Evolutionary conservation across 1,140 invertebrate genomes (phyloP).

Genomic region (Leucophenga varia): DNA sequence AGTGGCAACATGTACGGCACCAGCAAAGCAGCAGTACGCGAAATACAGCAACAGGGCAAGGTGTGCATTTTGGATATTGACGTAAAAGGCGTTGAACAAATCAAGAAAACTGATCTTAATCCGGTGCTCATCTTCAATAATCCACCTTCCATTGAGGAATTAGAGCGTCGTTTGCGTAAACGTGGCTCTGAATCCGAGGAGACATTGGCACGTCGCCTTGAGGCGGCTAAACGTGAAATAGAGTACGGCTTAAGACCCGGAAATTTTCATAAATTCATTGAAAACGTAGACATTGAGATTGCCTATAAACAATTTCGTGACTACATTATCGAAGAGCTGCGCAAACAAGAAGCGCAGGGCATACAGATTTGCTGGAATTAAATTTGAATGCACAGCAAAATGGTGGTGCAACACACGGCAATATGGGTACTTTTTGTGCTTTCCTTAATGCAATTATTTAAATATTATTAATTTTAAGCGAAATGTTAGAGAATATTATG

Average conservation of each 20-base stretch:
- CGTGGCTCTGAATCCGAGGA: constrained; percentile 91
- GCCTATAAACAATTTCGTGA: constrained; percentile 80
- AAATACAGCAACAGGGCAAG: constrained; percentile 76
- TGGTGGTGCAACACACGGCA: too few species aligned
- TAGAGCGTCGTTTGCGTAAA: constrained; percentile 74
- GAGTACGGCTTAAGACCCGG: constrained; percentile 79
- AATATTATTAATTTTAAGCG: constrained; percentile 40
- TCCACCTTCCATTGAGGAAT: constrained; percentile 80
- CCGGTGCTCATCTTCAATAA: constrained; percentile 90
- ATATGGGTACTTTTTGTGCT: too few species aligned
- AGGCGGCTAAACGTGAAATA: constrained; percentile 75
- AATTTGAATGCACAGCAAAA: constrained; percentile 11
- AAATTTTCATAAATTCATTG: constrained; percentile 87
- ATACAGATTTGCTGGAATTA: constrained; percentile 15
- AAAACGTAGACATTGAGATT: constrained; percentile 89
- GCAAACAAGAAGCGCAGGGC: constrained; percentile 47
- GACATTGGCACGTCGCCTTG: constrained; percentile 72
- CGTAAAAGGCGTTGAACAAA: constrained; percentile 91
- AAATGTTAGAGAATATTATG: too few species aligned
- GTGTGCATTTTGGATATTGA: constrained; percentile 97
- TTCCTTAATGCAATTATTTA: constrained; percentile 29
- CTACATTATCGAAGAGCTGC: constrained; percentile 66
- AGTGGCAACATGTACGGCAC: constrained; percentile 97
- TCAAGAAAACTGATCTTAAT: constrained; percentile 82
- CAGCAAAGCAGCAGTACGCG: constrained; percentile 84